Base-by-base conservation (phyloP, 1,140 invertebrate genomes). In the Brevipalpus yothersi region DNA sequence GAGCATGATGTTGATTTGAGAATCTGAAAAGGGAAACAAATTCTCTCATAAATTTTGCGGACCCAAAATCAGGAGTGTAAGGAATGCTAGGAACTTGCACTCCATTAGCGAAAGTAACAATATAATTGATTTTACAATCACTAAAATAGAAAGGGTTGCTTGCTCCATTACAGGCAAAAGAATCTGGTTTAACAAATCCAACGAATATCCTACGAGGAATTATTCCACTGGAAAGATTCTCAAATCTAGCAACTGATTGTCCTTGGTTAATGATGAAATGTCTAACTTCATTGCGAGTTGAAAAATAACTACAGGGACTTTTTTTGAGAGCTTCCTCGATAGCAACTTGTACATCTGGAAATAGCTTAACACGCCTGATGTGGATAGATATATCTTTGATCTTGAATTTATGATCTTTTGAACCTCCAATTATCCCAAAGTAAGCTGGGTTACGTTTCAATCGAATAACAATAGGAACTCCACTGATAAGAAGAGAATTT, bases 141-240 rank as follows among this genome's bases (percentile, higher is more conserved):
- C 49, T 51, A 23, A 62, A 62, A 49, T 55, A 43, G 53, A 58
- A 62, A 13, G 61, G 59, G 10, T 41, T 42, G 39, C 49, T 41
- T 12, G 19, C 60, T 9, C 7, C 19, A 39, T n/a, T 39, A 47
- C 59, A n/a, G n/a, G n/a, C 57, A 53, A 45, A 31, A 12, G 60
- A 58, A 9, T 56, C 41, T 31, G 56, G 57, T 11, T 62, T 55
- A 43, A 62, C 39, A 47, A 56, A 62, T 17, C 21, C 45, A 41
- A 62, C 47, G 4, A 58, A 19, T n/a, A 60, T n/a, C 21, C 58
- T 13, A 41, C 58, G 42, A 12, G 59, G 61, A 21, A 60, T 43
- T 13, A 40, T 40, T 41, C 61, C 58, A 2, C 10, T n/a, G n/a
- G 60, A 59, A 39, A 61, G 12, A 61, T 61, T 61, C 21, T 64